Evolutionary conservation across 2,888 invertebrate genomes (phyloP).

Genomic region (Eulithis testata): DNA sequence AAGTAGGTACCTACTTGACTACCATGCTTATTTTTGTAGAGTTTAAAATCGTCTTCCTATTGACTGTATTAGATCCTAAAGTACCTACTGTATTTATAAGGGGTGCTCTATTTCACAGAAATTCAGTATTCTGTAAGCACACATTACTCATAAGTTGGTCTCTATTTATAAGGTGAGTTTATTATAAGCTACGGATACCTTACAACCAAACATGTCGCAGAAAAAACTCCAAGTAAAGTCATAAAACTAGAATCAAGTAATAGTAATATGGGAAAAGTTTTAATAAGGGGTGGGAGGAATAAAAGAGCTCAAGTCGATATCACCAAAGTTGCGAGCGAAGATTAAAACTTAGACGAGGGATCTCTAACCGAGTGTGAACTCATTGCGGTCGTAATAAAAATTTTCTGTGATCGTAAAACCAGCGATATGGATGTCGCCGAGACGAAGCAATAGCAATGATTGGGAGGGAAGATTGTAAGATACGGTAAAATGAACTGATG

Average conservation of each 20-base stretch:
- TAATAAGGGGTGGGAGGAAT: slow-evolving; percentile 65
- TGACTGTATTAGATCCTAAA: too few relatives aligned
- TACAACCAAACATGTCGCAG: slow-evolving; percentile 32
- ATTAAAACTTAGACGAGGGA: slow-evolving; percentile 68
- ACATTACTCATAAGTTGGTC: too few relatives aligned
- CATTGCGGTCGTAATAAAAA: slow-evolving; percentile 58
- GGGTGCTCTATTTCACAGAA: too few relatives aligned
- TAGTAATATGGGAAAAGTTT: slow-evolving; percentile 77
- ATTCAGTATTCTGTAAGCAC: too few relatives aligned
- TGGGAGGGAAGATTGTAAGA: slow-evolving; percentile 27
- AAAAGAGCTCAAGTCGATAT: slow-evolving; percentile 66
- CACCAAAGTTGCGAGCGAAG: slow-evolving; percentile 66
- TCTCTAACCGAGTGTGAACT: slow-evolving; percentile 60
- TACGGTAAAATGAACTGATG: slow-evolving; percentile 28
- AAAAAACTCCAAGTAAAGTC: slow-evolving; percentile 61
- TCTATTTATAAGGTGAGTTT: background rate
- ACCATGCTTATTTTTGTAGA: too few relatives aligned
- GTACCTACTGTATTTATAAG: too few relatives aligned
- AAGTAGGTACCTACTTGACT: too few relatives aligned
- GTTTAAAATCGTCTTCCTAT: too few relatives aligned
- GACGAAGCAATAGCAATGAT: slow-evolving; percentile 30
- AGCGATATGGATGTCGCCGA: slow-evolving; percentile 42
- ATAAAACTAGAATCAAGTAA: slow-evolving; percentile 72
- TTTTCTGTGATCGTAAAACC: slow-evolving; percentile 48
- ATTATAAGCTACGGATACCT: slow-evolving; percentile 6